These are phyloP conservation scores for Calonectris borealis DNA, from an alignment of 2,113 vertebrate genomes.

Conservation along the genomic window DNA sequence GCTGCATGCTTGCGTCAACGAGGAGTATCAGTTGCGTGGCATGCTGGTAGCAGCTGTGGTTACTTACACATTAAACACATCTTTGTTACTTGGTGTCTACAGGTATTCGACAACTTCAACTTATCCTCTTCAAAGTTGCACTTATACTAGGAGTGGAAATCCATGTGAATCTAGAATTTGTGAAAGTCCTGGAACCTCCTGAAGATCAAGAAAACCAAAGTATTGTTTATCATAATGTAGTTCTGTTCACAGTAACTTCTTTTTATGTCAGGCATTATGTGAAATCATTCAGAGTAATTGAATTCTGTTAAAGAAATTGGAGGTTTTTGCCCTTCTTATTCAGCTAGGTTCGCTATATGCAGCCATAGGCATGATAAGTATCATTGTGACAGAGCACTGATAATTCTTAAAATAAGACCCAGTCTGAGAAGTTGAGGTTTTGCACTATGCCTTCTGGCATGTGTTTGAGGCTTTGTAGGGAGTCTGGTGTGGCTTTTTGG, in stretches of 20 bases:
- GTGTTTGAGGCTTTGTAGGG: not conserved
- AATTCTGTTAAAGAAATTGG: not conserved
- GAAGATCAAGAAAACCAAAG: constrained; percentile 95
- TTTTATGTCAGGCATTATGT: not conserved
- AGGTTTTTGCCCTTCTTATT: not conserved
- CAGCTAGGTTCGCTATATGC: not conserved
- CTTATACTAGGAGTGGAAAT: constrained; percentile 94
- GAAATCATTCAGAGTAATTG: not conserved
- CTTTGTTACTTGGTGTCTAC: not conserved
- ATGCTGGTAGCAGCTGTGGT: not conserved
- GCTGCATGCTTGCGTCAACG: not conserved
- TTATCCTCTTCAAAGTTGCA: constrained; percentile 94
- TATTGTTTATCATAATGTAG: constrained; percentile 48
- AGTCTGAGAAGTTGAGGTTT: not conserved
- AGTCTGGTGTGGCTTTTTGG: constrained; percentile 3
- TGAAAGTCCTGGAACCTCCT: constrained; percentile 90
- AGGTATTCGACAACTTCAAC: constrained; percentile 97
- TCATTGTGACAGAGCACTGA: not conserved
- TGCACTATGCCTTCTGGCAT: not conserved
- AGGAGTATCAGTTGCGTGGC: not conserved
- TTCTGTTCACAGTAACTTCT: not conserved
- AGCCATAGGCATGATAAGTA: not conserved
- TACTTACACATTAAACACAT: not conserved
- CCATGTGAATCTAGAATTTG: constrained; percentile 93
- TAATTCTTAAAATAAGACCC: not conserved